Evolutionary conservation across 2,888 invertebrate species (phyloP), one percentile per base, ranked within the genome.

Genomic region (Orthonevra nobilis): DNA sequence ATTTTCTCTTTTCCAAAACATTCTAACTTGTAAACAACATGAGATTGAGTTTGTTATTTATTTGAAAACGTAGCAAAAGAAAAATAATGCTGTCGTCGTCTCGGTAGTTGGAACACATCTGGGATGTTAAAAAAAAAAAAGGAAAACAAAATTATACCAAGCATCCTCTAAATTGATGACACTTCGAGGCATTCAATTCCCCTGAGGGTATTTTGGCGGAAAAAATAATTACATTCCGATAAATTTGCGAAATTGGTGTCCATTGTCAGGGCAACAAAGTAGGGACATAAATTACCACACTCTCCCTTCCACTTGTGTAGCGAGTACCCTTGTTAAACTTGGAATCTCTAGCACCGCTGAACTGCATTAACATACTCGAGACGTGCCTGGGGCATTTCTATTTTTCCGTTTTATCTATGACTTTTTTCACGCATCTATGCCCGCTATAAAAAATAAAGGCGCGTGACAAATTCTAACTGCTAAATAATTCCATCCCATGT

Each of bases 401-500:
- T n/a, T 26, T 54, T 46, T 61, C n/a, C n/a, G n/a, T n/a, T 40
- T n/a, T 5, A 28, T 4, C n/a, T 60, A 7, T 9, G 23, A 36
- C 10, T 42, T 28, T 10, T 20, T 10, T 20, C 26, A 28, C 10
- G 14, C 44, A 26, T 12, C 30, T 14, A 44, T 15, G 42, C 5
- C 23, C n/a, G 26, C 32, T 19, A 32, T 46, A 50, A 46, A 54
- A 26, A 56, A n/a, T 63, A 7, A n/a, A 72, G 77, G 70, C 64
- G 77, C 70, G 77, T 77, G 77, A 46, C 70, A 66, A 72, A 77
- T 72, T 32, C 38, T 54, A 66, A 77, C 64, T 70, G 64, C 54
- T 17, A 52, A 72, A 77, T 77, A 64, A 72, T 77, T 36, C 17
- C 36, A 44, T 10, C 17, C 23, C 48, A 46, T 40, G 63, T 34